A percentile compares a stretch with the other conserved stretches of the same genome.
Evolutionary conservation across 2,888 invertebrate species (phyloP).

Genomic region (Oligia strigilis): DNA sequence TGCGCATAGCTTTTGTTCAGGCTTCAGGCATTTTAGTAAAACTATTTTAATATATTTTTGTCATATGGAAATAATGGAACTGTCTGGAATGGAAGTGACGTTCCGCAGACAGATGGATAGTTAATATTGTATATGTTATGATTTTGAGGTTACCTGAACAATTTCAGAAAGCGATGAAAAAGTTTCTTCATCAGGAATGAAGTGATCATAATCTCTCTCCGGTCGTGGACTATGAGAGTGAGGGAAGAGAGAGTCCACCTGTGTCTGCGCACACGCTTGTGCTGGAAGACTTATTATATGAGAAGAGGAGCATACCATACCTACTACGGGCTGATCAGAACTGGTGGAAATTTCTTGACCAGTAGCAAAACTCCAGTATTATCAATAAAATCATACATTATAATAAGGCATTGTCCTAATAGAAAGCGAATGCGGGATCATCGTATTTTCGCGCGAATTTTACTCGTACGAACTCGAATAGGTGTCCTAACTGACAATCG

Average conservation of each 20-base stretch:
- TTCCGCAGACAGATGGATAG: not conserved
- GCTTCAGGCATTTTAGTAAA: conserved; percentile 35
- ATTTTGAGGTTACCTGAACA: too few species aligned
- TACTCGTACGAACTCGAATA: too few species aligned
- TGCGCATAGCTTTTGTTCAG: conserved; percentile 19
- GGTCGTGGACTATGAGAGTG: too few species aligned
- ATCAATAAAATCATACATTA: conserved; percentile 1
- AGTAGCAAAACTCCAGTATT: not conserved
- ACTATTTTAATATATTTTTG: conserved; percentile 28
- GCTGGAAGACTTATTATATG: too few species aligned
- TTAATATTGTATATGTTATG: not conserved
- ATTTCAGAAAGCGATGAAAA: not conserved
- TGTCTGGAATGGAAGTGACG: not conserved
- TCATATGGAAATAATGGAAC: not conserved
- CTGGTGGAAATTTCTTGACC: too few species aligned
- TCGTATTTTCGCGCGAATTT: too few species aligned
- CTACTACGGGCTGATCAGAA: not conserved
- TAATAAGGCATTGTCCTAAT: not conserved
- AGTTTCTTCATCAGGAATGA: not conserved
- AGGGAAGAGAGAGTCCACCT: too few species aligned
- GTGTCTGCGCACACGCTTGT: too few species aligned
- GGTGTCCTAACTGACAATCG: too few species aligned
- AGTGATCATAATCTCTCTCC: not conserved
- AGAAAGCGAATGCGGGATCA: too few species aligned
- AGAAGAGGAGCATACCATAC: not conserved